These are phyloP conservation scores for Bolborhynchus lineola DNA, from an alignment of 2,113 vertebrate genomes.

Conservation along the genomic window DNA sequence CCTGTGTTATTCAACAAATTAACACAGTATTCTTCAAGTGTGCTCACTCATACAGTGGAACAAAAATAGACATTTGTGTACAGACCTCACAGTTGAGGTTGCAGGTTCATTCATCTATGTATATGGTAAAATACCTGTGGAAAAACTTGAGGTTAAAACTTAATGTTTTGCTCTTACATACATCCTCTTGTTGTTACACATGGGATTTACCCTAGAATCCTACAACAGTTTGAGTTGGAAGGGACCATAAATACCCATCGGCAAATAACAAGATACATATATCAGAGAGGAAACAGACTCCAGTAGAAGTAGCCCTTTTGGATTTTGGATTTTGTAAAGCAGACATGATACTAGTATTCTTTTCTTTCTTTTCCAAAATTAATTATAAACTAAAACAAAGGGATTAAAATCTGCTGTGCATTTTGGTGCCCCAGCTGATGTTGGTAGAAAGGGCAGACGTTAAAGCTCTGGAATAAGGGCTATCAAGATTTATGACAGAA, in stretches of 20 bases:
- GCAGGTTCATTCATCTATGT: not conserved
- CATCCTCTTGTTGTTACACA: not conserved
- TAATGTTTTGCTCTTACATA: not conserved
- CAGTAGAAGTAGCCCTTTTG: not conserved
- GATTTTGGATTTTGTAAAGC: not conserved
- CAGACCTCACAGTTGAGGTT: not conserved
- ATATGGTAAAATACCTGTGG: not conserved
- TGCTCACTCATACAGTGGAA: not conserved
- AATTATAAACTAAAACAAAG: not conserved
- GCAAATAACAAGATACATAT: not conserved
- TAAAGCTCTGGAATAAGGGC: not conserved
- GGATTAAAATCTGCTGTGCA: not conserved
- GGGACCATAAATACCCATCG: not conserved
- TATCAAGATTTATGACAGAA: not conserved
- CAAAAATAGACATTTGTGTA: not conserved
- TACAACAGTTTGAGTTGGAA: not conserved
- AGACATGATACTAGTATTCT: fast-evolving
- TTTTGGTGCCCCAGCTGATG: not conserved
- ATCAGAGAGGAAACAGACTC: not conserved
- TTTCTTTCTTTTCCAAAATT: not conserved
- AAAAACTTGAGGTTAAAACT: not conserved
- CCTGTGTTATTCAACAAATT: not conserved
- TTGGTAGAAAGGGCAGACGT: not conserved
- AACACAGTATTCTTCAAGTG: not conserved
- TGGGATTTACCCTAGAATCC: not conserved